phyloP scores from a whole-genome alignment of 2,888 invertebrate species.

The Gnatocerus cornutus region DNA sequence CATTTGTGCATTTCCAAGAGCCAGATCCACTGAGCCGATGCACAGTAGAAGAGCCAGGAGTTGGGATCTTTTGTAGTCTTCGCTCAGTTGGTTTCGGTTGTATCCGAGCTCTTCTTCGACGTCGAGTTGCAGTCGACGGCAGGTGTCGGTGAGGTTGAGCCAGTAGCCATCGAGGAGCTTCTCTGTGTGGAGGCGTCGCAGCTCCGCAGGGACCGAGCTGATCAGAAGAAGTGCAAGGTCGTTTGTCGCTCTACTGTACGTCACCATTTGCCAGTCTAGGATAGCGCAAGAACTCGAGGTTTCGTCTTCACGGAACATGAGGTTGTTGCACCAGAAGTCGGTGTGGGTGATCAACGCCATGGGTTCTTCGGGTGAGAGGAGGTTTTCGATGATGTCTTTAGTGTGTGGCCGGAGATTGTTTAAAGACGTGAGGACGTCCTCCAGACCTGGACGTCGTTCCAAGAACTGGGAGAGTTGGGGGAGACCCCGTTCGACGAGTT shows the following conservation, averaged over 20 bases:
- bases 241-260: conserved; percentile 84
- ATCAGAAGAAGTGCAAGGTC: conserved; percentile 83
- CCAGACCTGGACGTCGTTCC: conserved; percentile 78
- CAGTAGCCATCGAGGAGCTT: conserved; percentile 82
- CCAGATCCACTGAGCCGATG: conserved; percentile 87
- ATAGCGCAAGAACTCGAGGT: conserved; percentile 78
- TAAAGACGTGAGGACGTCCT: conserved; percentile 76
- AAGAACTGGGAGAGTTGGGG: conserved; percentile 84
- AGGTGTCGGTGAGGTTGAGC: conserved; percentile 76
- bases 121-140: conserved; percentile 77
- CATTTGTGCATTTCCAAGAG: conserved; percentile 83
- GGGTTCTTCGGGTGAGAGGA: conserved; percentile 82
- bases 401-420: conserved; percentile 78
- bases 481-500: conserved; percentile 83
- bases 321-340: conserved; percentile 89
- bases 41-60: conserved; percentile 84
- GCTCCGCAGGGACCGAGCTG: conserved; percentile 82
- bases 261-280: conserved; percentile 90
- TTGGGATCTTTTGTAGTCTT: conserved; percentile 79
- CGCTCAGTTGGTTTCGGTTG: conserved; percentile 72
- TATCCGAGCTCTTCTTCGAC: conserved; percentile 75
- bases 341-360: conserved; percentile 85
- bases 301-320: conserved; percentile 77
- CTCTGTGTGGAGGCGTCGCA: conserved; percentile 78
- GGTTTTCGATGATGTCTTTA: conserved; percentile 81